Evolutionary conservation across 2,888 invertebrate genomes (phyloP).

Genomic region (Phymatocera aterrima): DNA sequence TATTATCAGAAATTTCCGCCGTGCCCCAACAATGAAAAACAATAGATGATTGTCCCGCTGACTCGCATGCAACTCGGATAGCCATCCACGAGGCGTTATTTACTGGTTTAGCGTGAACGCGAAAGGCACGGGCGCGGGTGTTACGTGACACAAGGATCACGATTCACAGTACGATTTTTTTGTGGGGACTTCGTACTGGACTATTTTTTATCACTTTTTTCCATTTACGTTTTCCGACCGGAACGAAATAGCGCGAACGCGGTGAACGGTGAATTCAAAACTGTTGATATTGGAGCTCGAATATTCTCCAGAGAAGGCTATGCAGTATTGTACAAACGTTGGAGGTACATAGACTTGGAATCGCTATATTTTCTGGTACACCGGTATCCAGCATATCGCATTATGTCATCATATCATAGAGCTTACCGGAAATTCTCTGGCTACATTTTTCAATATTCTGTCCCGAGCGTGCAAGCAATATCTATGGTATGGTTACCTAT

Average conservation of each 20-base stretch:
- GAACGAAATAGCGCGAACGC: background rate
- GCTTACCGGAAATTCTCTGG: background rate
- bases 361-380: constrained; percentile 23
- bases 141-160: constrained; percentile 6
- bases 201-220: background rate
- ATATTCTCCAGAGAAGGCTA: constrained; percentile 20
- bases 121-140: background rate
- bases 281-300: constrained; percentile 22
- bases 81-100: constrained; percentile 30
- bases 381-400: background rate
- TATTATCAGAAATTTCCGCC: constrained; percentile 4
- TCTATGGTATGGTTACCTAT: background rate
- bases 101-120: background rate
- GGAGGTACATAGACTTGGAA: constrained; percentile 4
- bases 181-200: background rate
- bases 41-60: constrained; percentile 10
- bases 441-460: constrained; percentile 5
- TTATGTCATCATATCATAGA: background rate
- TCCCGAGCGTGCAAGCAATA: background rate
- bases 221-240: background rate
- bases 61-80: constrained; percentile 7
- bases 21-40: constrained; percentile 14
- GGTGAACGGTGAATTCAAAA: constrained; percentile 32
- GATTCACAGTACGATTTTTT: background rate
- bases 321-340: constrained; percentile 8